Percentiles rank a stretch among this genome's conserved stretches.
phyloP scores from a whole-genome alignment of 1,140 invertebrate genomes.

The Neotoxoptera formosana region DNA sequence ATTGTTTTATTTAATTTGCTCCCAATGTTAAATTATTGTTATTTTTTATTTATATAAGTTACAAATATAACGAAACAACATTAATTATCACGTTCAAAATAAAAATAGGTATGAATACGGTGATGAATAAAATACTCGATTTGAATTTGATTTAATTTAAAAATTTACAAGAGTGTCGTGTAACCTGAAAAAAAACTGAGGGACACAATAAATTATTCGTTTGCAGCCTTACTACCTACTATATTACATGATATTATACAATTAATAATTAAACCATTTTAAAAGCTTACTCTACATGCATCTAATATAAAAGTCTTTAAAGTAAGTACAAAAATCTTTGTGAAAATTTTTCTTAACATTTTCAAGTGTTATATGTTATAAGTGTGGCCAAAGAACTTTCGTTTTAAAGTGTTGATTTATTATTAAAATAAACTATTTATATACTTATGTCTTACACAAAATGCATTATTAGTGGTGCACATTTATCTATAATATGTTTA shows the following conservation, averaged over 20 bases:
- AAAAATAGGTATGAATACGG: too few relatives aligned
- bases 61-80: too few relatives aligned
- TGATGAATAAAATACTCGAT: too few relatives aligned
- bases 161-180: too few relatives aligned
- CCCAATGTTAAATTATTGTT: too few relatives aligned
- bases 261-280: too few relatives aligned
- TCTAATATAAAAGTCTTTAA: background rate
- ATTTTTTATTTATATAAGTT: too few relatives aligned
- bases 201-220: too few relatives aligned
- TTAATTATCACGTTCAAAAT: too few relatives aligned
- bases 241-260: background rate
- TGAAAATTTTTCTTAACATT: background rate
- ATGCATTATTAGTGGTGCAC: background rate
- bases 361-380: background rate
- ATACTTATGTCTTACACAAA: background rate
- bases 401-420: constrained; percentile 26
- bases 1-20: too few relatives aligned
- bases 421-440: constrained; percentile 31
- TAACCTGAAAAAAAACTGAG: too few relatives aligned
- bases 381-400: background rate
- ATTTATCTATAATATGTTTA: constrained; percentile 11
- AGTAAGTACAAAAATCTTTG: background rate
- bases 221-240: background rate
- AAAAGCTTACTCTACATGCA: background rate
- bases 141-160: too few relatives aligned